phyloP scores from a whole-genome alignment of 1,140 invertebrate species.

The Mizuhopecten yessoensis region DNA sequence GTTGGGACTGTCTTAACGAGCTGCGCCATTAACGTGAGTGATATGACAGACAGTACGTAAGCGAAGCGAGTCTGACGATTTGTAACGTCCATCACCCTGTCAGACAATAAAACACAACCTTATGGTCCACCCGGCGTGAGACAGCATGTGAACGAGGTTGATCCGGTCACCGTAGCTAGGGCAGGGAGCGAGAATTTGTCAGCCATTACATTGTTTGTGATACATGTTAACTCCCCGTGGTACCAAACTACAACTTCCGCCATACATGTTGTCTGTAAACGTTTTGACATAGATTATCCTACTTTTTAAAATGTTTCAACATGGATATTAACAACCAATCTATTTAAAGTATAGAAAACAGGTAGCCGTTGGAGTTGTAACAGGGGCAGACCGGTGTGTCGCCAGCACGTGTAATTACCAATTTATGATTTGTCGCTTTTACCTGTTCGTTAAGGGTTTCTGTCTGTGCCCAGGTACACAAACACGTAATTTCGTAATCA shows the following conservation, averaged over 20 bases:
- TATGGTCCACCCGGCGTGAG: background rate
- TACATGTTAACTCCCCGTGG: too few relatives aligned
- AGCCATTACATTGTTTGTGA: background rate
- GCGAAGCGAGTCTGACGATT: background rate
- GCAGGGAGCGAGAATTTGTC: background rate
- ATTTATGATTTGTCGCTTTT: background rate
- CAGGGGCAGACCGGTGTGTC: background rate
- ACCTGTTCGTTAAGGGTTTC: background rate
- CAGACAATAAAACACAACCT: conserved; percentile 7
- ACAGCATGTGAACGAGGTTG: background rate
- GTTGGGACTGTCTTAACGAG: conserved; percentile 24
- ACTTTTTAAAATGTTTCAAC: background rate
- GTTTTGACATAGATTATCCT: too few relatives aligned
- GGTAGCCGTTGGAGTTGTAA: background rate
- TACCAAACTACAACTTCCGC: too few relatives aligned
- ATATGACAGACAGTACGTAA: conserved; percentile 23
- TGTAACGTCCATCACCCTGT: background rate
- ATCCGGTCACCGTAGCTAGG: background rate
- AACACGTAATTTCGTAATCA: conserved; percentile 20
- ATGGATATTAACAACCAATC: background rate
- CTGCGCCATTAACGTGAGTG: background rate
- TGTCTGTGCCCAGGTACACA: conserved; percentile 14
- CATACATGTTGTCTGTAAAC: too few relatives aligned
- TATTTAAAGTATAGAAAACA: background rate
- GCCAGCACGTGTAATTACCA: background rate